Evolutionary conservation across 2,888 invertebrate genomes (phyloP), one percentile per base, ranked within the genome.

Genomic region (Drosophila maculinotata): DNA sequence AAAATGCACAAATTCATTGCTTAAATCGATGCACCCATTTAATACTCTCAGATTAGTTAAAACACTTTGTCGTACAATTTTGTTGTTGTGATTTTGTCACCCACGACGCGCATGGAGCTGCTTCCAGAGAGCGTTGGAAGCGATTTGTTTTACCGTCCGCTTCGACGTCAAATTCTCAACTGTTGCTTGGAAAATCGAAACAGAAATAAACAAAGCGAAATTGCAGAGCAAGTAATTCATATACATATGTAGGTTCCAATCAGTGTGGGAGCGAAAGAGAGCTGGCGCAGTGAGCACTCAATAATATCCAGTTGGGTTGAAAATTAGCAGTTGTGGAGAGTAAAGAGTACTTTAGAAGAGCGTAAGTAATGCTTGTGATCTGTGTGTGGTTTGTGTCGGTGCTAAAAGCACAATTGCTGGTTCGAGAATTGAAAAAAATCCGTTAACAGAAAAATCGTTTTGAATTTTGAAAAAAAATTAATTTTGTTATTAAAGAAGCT

Each of bases 121-220:
- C 33, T 67, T 60, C 60, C 56, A 54, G 42, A 48, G 44, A 73
- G 45, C 69, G 62, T 67, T 79, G 64, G 62, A 39, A 60, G 80
- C 77, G 66, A 39, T 48, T 57, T 65, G 35, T 62, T 70, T 63
- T 59, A 71, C 79, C 76, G 86, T 56, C 45, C 62, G 54, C 54
- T 58, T 71, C 52, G 45, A 54, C 69, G 75, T 58, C 58, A 45
- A 74, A 63, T 70, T 74, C 65, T 78, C 63, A 78, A 85, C 75
- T 79, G 85, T 28, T 78, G 76, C 66, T 65, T 71, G 59, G 60
- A 62, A 65, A 78, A 53, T 53, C 51, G 51, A 68, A 63, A 49
- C 82, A 64, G 76, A 81, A 85, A 71, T 79, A 79, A 85, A 75
- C 82, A 85, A 71, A 62, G 52, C 53, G 26, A 38, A 64, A 70